Base-by-base conservation (phyloP, 2,113 vertebrate species). In the Brachirus orientalis region DNA sequence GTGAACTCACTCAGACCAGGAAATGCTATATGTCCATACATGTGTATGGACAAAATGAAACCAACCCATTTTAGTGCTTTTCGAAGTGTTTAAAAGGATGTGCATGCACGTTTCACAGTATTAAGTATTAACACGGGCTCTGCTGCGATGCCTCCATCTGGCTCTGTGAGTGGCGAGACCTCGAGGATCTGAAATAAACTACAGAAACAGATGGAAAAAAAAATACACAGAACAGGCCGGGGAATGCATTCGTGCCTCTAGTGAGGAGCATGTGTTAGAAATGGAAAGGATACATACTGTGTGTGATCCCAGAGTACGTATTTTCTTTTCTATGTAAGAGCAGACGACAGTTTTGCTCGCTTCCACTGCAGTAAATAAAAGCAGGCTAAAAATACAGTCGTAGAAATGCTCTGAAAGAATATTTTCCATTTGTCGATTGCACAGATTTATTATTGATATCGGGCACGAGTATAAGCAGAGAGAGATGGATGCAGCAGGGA, bases 311-410 rank as follows among this genome's bases (percentile, higher is more conserved):
- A 6, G 35, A 66, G 37, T 55, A 52, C 28, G 28, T 28, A 3
- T 75, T 84, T 68, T 36, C 48, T 52, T 38, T 37, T 7, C 12
- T 40, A 52, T 11, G 14, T 86, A 82, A 87, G 61, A 72, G 84
- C 82, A 53, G 50, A 44, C 8, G 46, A 58, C 70, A 17, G 54
- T 28, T 3, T 28, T 28, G 35, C 61, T 22, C 2, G 14, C 18
- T 8, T 54, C 55, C 45, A 18, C 47, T 58, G 46, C 54, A 81
- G 69, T 48, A 71, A 88, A 86, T 70, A 79, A 84, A 83, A 86
- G 77, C 79, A 2, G n/a, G 28, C 79, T 88, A 88, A 86, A 90
- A 89, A 90, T 90, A 88, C 82, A 89, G 80, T 72, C 12, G 76
- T 60, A 85, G 56, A 82, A 89, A 90, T 71, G 67, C 45, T 20